These are phyloP conservation scores for Theonella swinhoei DNA, from an alignment of 37 sponge, comb jelly and placozoan species.

Conservation along the genomic window DNA sequence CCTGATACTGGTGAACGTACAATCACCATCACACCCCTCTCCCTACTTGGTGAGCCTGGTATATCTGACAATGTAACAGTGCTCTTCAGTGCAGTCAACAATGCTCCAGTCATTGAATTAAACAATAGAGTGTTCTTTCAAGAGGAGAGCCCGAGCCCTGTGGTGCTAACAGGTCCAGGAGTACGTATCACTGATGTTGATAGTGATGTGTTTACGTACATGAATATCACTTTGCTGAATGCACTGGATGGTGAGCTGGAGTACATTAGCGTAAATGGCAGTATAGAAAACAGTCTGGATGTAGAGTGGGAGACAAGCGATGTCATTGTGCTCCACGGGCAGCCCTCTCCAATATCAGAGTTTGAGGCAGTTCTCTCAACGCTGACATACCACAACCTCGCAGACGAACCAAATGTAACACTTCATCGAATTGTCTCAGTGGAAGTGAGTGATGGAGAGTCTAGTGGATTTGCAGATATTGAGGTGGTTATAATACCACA, in stretches of 20 bases:
- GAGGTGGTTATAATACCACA: slow-evolving; percentile 16
- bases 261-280: not conserved
- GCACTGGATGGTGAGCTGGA: not conserved
- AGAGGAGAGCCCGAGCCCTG: slow-evolving; percentile 34
- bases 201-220: not conserved
- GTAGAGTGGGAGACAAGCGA: too few relatives aligned
- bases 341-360: not conserved
- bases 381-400: slow-evolving; percentile 56
- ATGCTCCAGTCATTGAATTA: slow-evolving; percentile 64
- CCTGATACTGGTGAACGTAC: slow-evolving; percentile 41
- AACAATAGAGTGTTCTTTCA: slow-evolving; percentile 19
- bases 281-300: too few relatives aligned
- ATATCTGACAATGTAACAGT: slow-evolving; percentile 35
- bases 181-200: slow-evolving; percentile 39
- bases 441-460: slow-evolving; percentile 55
- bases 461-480: not conserved
- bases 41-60: slow-evolving; percentile 18
- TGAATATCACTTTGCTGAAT: slow-evolving; percentile 12
- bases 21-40: slow-evolving; percentile 30
- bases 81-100: slow-evolving; percentile 46
- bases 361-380: slow-evolving; percentile 27
- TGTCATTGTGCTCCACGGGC: slow-evolving; percentile 1
- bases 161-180: slow-evolving; percentile 14
- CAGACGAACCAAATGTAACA: slow-evolving; percentile 51
- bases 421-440: slow-evolving; percentile 16